Conservation (phyloP, 1,140 invertebrate genomes). For the Heliconius nattereri region DNA sequence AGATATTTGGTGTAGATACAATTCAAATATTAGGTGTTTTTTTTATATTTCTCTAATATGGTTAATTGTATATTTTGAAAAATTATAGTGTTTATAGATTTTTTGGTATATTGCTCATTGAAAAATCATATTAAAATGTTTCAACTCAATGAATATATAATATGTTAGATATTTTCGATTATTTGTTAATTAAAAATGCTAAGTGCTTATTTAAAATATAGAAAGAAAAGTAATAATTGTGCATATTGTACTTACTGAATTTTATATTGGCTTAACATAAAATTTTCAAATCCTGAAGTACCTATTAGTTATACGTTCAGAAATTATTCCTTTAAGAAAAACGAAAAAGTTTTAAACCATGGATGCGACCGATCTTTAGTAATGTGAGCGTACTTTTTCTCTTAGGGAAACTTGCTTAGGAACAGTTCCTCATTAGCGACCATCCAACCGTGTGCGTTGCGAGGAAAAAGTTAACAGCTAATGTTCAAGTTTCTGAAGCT, state of each 20-base stretch:
- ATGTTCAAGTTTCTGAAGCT: slow-evolving; percentile 71
- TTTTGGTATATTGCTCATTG: no score
- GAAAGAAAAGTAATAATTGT: no score
- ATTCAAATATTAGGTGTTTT: not conserved
- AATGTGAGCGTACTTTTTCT: slow-evolving; percentile 48
- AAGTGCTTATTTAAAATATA: no score
- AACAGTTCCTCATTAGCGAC: slow-evolving; percentile 68
- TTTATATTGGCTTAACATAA: not conserved
- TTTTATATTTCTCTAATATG: no score
- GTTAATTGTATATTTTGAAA: no score
- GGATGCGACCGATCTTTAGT: slow-evolving; percentile 55
- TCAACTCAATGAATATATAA: no score
- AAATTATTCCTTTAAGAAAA: slow-evolving; percentile 25
- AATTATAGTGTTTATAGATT: no score
- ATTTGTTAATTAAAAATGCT: no score
- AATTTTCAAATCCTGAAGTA: not conserved
- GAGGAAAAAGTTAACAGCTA: slow-evolving; percentile 68
- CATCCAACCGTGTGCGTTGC: slow-evolving; percentile 67
- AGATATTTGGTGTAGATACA: not conserved
- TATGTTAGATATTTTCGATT: no score
- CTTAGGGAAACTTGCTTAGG: slow-evolving; percentile 56
- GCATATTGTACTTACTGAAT: not conserved
- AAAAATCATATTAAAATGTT: no score
- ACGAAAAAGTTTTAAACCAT: slow-evolving; percentile 45
- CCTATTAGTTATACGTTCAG: not conserved